phyloP scores from a whole-genome alignment of 2,113 vertebrate genomes.

The Syngnathoides biaculeatus region DNA sequence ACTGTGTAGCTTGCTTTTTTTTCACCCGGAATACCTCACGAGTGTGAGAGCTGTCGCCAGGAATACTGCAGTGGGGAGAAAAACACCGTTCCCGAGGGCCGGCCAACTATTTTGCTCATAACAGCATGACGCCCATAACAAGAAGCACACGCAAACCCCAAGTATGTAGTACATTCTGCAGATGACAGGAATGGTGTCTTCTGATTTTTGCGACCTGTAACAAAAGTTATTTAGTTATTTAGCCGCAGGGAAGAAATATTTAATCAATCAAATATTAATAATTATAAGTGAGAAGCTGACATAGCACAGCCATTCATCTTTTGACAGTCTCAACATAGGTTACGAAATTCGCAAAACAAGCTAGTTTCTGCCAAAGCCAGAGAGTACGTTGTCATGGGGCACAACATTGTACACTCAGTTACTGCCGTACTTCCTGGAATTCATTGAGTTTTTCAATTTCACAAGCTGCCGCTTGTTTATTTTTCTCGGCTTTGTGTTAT shows the following conservation, averaged over 20 bases:
- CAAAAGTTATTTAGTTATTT: neutral
- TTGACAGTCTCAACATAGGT: neutral
- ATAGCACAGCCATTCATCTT: neutral
- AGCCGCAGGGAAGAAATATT: neutral
- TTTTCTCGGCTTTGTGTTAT: too few species aligned
- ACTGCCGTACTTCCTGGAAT: too few species aligned
- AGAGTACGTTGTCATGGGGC: too few species aligned
- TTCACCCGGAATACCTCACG: slow-evolving; percentile 12
- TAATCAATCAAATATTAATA: neutral
- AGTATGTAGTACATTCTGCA: neutral
- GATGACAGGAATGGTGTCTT: neutral
- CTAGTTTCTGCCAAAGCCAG: too few species aligned
- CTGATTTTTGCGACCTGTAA: neutral
- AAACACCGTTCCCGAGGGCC: slow-evolving; percentile 57
- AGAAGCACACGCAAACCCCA: slow-evolving; percentile 17
- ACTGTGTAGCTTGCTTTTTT: slow-evolving; percentile 6
- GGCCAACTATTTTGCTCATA: slow-evolving; percentile 47
- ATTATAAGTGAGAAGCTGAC: neutral
- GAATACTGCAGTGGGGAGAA: slow-evolving; percentile 43
- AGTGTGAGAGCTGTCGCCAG: slow-evolving; percentile 29
- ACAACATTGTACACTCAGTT: too few species aligned
- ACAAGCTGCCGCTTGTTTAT: too few species aligned
- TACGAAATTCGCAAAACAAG: neutral
- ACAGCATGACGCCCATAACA: slow-evolving; percentile 51
- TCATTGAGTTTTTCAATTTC: too few species aligned